Evolutionary conservation across 2,797 vertebrate species (phyloP).

Genomic region (Novumbra hubbsi): DNA sequence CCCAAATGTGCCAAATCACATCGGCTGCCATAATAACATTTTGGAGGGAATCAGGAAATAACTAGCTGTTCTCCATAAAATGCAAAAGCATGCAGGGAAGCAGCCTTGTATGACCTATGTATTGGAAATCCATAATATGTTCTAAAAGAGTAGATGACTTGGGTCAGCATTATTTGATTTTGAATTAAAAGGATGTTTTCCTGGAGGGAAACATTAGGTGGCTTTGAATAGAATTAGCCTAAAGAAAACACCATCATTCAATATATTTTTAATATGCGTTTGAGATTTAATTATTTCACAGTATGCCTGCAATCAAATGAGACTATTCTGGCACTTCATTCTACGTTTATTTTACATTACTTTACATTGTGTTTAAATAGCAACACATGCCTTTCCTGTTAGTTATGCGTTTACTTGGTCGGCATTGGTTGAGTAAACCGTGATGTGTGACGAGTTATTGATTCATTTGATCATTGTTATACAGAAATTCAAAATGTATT

Average conservation of each 20-base stretch:
- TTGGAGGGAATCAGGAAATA: conserved; percentile 9
- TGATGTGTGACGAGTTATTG: conserved; percentile 20
- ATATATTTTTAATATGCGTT: neutral
- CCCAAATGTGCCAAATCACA: conserved; percentile 7
- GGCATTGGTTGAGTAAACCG: conserved; percentile 14
- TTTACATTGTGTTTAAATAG: neutral
- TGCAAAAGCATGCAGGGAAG: conserved; percentile 8
- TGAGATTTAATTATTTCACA: neutral
- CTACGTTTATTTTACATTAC: neutral
- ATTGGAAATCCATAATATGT: conserved; percentile 20
- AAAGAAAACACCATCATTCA: neutral
- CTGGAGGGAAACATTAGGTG: neutral
- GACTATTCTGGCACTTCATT: neutral
- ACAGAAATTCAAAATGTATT: conserved; percentile 17
- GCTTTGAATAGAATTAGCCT: conserved; percentile 22
- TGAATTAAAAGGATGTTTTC: conserved; percentile 5
- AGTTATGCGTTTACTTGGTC: conserved; percentile 16
- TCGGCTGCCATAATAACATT: conserved; percentile 1
- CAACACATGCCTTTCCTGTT: conserved; percentile 5
- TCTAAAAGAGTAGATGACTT: conserved; percentile 8
- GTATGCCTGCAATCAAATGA: neutral
- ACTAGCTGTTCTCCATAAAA: neutral
- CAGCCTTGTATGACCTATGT: neutral
- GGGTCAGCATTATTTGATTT: conserved; percentile 10
- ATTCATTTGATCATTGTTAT: conserved; percentile 6